Evolutionary conservation across 2,888 invertebrate species (phyloP).

Genomic region (Tetheella fluctuosa): DNA sequence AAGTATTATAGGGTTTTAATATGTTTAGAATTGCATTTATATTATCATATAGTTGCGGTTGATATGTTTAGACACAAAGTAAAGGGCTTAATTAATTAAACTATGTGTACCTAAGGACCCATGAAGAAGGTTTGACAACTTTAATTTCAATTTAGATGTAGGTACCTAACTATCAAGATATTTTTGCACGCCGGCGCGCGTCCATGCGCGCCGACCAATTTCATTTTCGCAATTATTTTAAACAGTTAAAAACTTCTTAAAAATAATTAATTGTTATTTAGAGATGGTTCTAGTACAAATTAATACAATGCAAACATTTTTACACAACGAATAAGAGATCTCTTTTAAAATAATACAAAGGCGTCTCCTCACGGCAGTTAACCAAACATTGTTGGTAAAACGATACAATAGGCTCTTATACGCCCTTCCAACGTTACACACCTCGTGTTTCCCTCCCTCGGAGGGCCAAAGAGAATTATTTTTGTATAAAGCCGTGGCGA

Average conservation of each 20-base stretch:
- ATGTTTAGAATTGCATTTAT: constrained; percentile 18
- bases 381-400: constrained; percentile 57
- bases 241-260: too few species aligned
- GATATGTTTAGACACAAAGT: too few species aligned
- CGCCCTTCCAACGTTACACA: constrained; percentile 36
- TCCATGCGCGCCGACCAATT: too few species aligned
- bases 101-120: too few species aligned
- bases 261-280: background rate
- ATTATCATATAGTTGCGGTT: too few species aligned
- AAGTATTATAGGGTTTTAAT: constrained; percentile 15
- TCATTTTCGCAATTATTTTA: too few species aligned
- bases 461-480: constrained; percentile 57
- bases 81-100: too few species aligned
- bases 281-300: background rate
- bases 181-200: too few species aligned
- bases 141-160: too few species aligned
- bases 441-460: constrained; percentile 41
- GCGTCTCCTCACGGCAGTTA: constrained; percentile 37
- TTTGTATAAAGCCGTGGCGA: constrained; percentile 64
- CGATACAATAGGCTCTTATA: constrained; percentile 50
- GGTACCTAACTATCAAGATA: too few species aligned
- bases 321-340: constrained; percentile 17
- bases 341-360: constrained; percentile 36
- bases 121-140: too few species aligned
- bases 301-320: constrained; percentile 13